Conservation (phyloP, 2,888 invertebrate genomes). For the Xestia c-nigrum region DNA sequence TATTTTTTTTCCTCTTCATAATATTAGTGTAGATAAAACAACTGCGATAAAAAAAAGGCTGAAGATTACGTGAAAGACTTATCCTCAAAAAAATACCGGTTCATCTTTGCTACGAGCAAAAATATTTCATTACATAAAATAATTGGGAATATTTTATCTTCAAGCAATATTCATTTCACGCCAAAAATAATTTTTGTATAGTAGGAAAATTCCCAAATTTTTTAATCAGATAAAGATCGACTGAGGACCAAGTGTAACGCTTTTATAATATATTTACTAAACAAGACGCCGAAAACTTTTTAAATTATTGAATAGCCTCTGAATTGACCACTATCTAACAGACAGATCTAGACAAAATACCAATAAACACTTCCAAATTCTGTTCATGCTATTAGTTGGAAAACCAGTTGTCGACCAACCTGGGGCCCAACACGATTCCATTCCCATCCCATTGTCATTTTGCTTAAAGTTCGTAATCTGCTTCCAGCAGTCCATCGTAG, state of each 20-base stretch:
- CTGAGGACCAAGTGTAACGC: not conserved
- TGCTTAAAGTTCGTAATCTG: too few species aligned
- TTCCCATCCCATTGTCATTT: too few species aligned
- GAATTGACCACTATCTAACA: not conserved
- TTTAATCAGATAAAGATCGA: not conserved
- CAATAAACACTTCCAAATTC: not conserved
- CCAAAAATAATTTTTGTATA: not conserved
- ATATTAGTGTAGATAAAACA: not conserved
- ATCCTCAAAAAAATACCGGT: not conserved
- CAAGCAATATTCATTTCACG: not conserved
- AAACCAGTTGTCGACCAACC: not conserved
- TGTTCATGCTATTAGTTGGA: not conserved
- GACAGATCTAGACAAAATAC: not conserved
- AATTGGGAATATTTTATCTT: constrained; percentile 9
- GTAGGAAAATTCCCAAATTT: not conserved
- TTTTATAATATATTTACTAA: not conserved
- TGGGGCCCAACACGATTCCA: too few species aligned
- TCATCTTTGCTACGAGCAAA: not conserved
- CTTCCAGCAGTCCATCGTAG: not conserved
- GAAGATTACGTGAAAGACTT: not conserved
- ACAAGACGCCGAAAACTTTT: not conserved
- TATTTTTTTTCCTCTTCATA: too few species aligned
- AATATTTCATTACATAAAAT: not conserved
- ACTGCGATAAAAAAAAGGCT: not conserved
- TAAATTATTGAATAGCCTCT: not conserved